phyloP scores from a whole-genome alignment of 92 coral and sea anemone species.

The Porites cylindrica region DNA sequence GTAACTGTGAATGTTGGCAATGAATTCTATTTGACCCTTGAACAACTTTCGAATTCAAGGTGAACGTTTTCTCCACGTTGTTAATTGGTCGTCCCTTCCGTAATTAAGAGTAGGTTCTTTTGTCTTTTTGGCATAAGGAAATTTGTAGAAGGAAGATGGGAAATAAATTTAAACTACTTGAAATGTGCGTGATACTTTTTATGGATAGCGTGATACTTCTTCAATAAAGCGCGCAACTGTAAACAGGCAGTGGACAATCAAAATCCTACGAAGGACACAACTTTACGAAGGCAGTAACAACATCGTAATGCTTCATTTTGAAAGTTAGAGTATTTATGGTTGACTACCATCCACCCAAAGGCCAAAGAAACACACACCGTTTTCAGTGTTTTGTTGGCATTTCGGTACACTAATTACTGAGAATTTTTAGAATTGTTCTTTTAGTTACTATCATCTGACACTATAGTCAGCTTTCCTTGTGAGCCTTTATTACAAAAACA shows the following conservation, averaged over 20 bases:
- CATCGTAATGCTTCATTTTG: too few relatives aligned
- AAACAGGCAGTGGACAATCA: not conserved
- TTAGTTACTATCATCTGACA: not conserved
- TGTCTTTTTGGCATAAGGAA: not conserved
- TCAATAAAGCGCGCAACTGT: not conserved
- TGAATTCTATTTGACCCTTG: not conserved
- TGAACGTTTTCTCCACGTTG: not conserved
- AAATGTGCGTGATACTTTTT: not conserved
- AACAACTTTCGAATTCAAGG: not conserved
- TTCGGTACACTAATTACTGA: not conserved
- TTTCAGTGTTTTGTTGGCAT: not conserved
- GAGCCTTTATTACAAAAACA: too few relatives aligned
- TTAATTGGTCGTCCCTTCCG: not conserved
- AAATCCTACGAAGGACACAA: not conserved
- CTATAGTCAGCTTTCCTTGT: too few relatives aligned
- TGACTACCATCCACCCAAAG: too few relatives aligned
- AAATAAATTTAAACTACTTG: constrained; percentile 4
- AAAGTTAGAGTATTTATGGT: too few relatives aligned
- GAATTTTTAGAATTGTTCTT: not conserved
- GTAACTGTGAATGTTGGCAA: not conserved
- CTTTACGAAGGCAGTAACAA: not conserved
- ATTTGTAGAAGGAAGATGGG: not conserved
- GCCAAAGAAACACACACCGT: too few relatives aligned
- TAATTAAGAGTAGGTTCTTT: not conserved
- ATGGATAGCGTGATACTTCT: not conserved